phyloP scores from a whole-genome alignment of 2,797 vertebrate species.

The Acanthurus leucopareius region DNA sequence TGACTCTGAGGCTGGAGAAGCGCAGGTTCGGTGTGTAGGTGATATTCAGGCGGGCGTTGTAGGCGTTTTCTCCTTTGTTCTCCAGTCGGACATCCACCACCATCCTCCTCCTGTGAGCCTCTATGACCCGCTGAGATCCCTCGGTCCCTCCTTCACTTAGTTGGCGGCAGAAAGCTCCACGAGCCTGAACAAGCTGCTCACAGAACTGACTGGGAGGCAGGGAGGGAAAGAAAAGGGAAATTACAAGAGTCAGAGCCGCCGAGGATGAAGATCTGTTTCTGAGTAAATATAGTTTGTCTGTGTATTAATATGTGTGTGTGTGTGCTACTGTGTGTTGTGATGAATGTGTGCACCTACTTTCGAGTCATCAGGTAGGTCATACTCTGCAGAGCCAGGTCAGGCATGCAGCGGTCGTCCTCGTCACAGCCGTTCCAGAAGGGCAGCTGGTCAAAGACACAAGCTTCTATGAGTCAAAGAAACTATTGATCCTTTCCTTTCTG shows the following conservation, averaged over 20 bases:
- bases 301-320: too few relatives aligned
- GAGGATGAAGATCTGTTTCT: neutral
- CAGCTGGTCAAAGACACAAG: slow-evolving; percentile 81
- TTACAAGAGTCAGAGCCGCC: neutral
- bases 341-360: slow-evolving; percentile 84
- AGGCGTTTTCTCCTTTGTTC: slow-evolving; percentile 96
- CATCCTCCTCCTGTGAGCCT: slow-evolving; percentile 90
- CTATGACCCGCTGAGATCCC: slow-evolving; percentile 88
- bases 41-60: slow-evolving; percentile 91
- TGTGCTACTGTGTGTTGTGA: neutral
- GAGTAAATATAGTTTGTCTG: neutral
- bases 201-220: slow-evolving; percentile 90
- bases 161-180: slow-evolving; percentile 81
- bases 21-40: slow-evolving; percentile 93
- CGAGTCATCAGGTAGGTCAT: slow-evolving; percentile 90
- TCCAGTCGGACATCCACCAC: slow-evolving; percentile 90
- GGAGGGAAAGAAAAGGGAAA: slow-evolving; percentile 2
- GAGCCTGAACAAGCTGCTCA: slow-evolving; percentile 81
- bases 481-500: neutral
- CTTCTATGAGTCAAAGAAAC: neutral
- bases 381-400: slow-evolving; percentile 92
- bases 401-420: slow-evolving; percentile 95
- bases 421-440: slow-evolving; percentile 99
- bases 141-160: slow-evolving; percentile 71
- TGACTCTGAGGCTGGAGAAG: slow-evolving; percentile 92